Percentiles rank a stretch among this genome's conserved stretches.
Evolutionary conservation across 1,140 invertebrate genomes (phyloP).

Genomic region (Arion vulgaris): DNA sequence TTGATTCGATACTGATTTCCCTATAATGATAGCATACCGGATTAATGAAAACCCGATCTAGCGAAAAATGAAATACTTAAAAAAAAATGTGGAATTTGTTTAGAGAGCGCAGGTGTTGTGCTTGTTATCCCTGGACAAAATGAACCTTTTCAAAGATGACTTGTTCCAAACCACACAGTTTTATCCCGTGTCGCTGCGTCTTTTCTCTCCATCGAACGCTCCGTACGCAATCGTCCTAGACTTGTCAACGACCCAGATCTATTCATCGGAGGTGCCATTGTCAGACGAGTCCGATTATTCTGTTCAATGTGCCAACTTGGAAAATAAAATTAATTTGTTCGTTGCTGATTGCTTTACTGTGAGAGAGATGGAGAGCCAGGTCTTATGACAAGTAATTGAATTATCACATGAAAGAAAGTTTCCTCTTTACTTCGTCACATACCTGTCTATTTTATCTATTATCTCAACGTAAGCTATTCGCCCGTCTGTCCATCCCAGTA

Average conservation of each 20-base stretch:
- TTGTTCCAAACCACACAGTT: background rate
- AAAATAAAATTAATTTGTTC: slow-evolving; percentile 8
- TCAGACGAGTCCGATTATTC: background rate
- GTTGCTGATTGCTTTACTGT: background rate
- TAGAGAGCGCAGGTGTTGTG: background rate
- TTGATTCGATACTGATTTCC: background rate
- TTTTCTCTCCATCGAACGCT: background rate
- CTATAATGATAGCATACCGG: background rate
- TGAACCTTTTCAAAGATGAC: background rate
- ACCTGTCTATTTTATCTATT: slow-evolving; percentile 3
- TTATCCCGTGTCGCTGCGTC: background rate
- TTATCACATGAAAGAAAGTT: slow-evolving; percentile 1
- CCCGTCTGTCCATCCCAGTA: background rate
- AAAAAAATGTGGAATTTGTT: background rate
- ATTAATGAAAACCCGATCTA: background rate
- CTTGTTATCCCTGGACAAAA: background rate
- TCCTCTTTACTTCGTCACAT: background rate
- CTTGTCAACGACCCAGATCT: background rate
- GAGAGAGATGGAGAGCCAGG: background rate
- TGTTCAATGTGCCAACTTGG: background rate
- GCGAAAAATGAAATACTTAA: background rate
- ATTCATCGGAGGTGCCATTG: background rate
- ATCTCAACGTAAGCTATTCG: background rate
- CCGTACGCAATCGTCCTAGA: background rate
- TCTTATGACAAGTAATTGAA: background rate